phyloP scores from a whole-genome alignment of 2,888 invertebrate species.

The Galerucella pusilla region DNA sequence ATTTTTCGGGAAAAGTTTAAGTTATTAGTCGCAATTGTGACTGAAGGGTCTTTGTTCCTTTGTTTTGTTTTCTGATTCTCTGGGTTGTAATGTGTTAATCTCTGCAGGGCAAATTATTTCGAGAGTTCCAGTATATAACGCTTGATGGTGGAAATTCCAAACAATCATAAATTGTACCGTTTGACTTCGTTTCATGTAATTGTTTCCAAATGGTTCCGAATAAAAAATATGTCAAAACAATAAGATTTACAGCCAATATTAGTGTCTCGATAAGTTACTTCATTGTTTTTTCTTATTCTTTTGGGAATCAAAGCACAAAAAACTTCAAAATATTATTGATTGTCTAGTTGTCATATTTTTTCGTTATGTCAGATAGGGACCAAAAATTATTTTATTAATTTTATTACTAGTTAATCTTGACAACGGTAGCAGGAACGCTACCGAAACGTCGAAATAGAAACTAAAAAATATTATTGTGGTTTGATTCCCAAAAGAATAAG shows the following conservation, averaged over 20 bases:
- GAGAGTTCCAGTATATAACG: slow-evolving; percentile 5
- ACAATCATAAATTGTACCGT: background rate
- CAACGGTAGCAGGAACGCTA: no score
- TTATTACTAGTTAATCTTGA: no score
- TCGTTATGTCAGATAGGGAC: no score
- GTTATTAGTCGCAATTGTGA: background rate
- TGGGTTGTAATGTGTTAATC: slow-evolving; percentile 12
- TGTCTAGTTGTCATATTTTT: no score
- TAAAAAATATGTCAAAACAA: background rate
- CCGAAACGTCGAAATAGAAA: no score
- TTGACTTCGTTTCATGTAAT: background rate
- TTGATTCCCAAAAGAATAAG: no score
- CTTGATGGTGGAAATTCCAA: background rate
- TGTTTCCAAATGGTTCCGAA: background rate
- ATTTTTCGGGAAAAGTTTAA: background rate
- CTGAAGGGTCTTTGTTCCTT: slow-evolving; percentile 1
- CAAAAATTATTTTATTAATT: no score
- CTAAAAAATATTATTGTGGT: no score
- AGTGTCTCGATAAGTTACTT: no score
- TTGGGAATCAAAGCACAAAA: no score
- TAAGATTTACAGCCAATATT: background rate
- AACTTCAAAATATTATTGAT: no score
- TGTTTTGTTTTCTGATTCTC: slow-evolving; percentile 16
- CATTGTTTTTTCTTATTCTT: no score
- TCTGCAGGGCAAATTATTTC: background rate